Conservation (phyloP, 2,888 invertebrate genomes). For the Sinhomidia bicolor region DNA sequence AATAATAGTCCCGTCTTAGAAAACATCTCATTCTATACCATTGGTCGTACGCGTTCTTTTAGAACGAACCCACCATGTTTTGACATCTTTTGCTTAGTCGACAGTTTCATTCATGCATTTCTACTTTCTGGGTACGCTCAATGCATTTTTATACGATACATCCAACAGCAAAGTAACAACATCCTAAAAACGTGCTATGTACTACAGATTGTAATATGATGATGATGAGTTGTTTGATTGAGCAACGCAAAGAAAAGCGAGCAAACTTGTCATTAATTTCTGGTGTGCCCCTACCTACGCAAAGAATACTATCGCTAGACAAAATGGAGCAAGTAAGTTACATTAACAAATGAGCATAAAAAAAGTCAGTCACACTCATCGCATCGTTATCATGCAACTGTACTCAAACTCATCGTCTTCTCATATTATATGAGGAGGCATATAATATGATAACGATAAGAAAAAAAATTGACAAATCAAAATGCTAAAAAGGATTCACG, state of each 20-base stretch:
- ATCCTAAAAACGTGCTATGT: not conserved
- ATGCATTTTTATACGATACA: not conserved
- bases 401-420: not conserved
- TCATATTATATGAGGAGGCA: not conserved
- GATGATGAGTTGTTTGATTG: not conserved
- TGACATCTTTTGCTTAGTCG: not conserved
- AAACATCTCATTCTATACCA: not conserved
- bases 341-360: constrained; percentile 4
- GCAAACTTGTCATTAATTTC: constrained; percentile 19
- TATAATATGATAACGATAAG: not conserved
- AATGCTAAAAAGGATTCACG: not conserved
- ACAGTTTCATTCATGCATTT: not conserved
- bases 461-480: constrained; percentile 27
- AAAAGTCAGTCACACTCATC: not conserved
- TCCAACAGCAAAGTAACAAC: too few species aligned
- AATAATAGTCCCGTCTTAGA: constrained; percentile 11
- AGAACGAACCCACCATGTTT: not conserved
- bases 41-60: not conserved
- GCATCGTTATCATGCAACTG: not conserved
- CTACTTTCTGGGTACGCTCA: not conserved
- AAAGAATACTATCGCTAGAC: not conserved
- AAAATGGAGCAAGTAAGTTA: constrained; percentile 3
- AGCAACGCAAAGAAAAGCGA: not conserved
- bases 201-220: not conserved
- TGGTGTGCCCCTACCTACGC: constrained; percentile 1